Evolutionary conservation across 2,797 vertebrate genomes (phyloP).

Genomic region (Rhadinocentrus ornatus): DNA sequence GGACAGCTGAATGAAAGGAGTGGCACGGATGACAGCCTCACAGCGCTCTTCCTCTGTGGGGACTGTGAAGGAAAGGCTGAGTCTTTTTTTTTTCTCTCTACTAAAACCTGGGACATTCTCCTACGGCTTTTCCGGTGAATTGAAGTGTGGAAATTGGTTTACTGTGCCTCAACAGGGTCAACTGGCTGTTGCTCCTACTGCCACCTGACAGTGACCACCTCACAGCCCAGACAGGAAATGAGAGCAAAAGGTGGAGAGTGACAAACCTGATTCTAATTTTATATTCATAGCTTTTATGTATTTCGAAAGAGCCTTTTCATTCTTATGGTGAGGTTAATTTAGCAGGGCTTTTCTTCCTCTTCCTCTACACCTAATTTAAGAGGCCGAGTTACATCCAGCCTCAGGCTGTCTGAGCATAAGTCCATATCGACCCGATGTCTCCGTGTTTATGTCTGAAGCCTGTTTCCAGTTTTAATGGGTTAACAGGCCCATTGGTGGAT

Average conservation of each 20-base stretch:
- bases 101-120: slow-evolving; percentile 13
- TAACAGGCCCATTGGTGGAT: neutral
- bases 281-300: slow-evolving; percentile 33
- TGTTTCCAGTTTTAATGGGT: neutral
- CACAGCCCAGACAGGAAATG: slow-evolving; percentile 26
- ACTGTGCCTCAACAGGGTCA: slow-evolving; percentile 26
- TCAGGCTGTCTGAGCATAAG: neutral
- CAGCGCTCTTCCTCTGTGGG: slow-evolving; percentile 42
- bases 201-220: slow-evolving; percentile 11
- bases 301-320: slow-evolving; percentile 7
- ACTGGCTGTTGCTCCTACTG: neutral
- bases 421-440: neutral
- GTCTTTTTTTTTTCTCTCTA: slow-evolving; percentile 2
- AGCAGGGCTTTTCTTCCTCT: slow-evolving; percentile 2
- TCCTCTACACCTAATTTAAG: slow-evolving; percentile 15
- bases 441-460: neutral
- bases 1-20: slow-evolving; percentile 38
- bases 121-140: slow-evolving; percentile 11
- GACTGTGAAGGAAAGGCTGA: slow-evolving; percentile 31
- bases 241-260: slow-evolving; percentile 24
- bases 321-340: slow-evolving; percentile 4
- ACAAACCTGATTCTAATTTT: slow-evolving; percentile 25
- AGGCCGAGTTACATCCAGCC: slow-evolving; percentile 16
- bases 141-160: slow-evolving; percentile 31
- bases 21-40: slow-evolving; percentile 22